Conservation (phyloP, 1,140 invertebrate genomes). For the Drosophila ercepeae region DNA sequence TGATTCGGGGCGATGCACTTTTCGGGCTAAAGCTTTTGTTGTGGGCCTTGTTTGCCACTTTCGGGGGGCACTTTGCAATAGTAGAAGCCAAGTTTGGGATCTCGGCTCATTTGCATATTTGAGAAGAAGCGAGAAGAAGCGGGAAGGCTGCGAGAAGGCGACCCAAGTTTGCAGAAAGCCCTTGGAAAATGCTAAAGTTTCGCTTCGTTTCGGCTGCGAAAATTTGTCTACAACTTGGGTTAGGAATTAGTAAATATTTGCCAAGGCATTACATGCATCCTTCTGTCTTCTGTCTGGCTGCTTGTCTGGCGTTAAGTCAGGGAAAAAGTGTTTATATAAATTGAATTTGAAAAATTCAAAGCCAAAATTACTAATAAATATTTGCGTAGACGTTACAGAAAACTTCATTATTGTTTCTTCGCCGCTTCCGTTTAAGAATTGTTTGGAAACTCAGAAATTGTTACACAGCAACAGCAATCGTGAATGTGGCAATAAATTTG, state of each 20-base stretch:
- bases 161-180: conserved; percentile 17
- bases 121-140: conserved; percentile 41
- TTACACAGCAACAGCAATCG: not conserved
- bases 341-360: not conserved
- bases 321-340: not conserved
- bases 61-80: conserved; percentile 63
- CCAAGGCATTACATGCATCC: conserved; percentile 33
- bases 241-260: conserved; percentile 56
- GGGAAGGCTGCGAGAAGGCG: not conserved
- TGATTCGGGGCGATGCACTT: conserved; percentile 54
- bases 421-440: conserved; percentile 32
- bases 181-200: conserved; percentile 63
- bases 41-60: conserved; percentile 48
- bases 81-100: conserved; percentile 37
- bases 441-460: conserved; percentile 12
- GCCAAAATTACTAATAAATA: conserved; percentile 33
- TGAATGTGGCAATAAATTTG: conserved; percentile 61
- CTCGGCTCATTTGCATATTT: conserved; percentile 72
- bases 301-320: not conserved
- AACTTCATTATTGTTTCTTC: conserved; percentile 38
- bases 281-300: conserved; percentile 21
- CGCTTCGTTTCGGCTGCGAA: conserved; percentile 43
- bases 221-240: conserved; percentile 48
- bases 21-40: conserved; percentile 68
- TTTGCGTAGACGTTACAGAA: conserved; percentile 28